Percentiles rank a stretch among this genome's conserved stretches.
These are phyloP conservation scores for Cirrhinus molitorella DNA, from an alignment of 2,797 vertebrate species.

Conservation along the genomic window DNA sequence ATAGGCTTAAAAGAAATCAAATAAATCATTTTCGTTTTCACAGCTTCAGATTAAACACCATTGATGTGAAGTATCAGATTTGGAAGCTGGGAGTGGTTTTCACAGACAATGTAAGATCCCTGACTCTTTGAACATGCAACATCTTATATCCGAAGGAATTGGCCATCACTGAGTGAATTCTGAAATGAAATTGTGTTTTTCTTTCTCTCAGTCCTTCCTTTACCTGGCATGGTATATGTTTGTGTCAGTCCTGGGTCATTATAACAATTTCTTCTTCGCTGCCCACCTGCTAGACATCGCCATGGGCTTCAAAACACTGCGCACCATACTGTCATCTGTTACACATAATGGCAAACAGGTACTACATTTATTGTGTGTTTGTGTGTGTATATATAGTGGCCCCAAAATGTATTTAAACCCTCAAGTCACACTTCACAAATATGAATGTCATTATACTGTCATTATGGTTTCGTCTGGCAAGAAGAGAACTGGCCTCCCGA, in stretches of 20 bases:
- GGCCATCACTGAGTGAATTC: background rate
- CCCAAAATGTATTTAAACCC: background rate
- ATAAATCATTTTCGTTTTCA: constrained; percentile 26
- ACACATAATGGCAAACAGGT: constrained; percentile 84
- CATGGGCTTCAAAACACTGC: constrained; percentile 83
- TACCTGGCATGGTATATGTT: constrained; percentile 80
- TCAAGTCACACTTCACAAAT: background rate
- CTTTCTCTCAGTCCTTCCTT: constrained; percentile 74
- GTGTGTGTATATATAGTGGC: constrained; percentile 19
- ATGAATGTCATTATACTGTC: background rate
- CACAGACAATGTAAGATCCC: constrained; percentile 76
- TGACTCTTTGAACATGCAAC: background rate
- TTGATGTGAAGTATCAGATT: constrained; percentile 79
- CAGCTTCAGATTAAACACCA: constrained; percentile 71
- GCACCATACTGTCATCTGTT: constrained; percentile 81
- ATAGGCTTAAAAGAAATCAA: background rate
- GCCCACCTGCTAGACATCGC: constrained; percentile 82
- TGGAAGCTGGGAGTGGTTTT: constrained; percentile 83
- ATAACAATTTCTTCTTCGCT: constrained; percentile 83
- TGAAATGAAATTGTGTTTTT: constrained; percentile 16
- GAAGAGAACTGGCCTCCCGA: no score
- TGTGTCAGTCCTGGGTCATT: constrained; percentile 80
- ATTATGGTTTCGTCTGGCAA: background rate
- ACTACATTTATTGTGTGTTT: constrained; percentile 10
- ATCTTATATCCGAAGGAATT: background rate